Evolutionary conservation across 2,113 vertebrate species (phyloP).

Genomic region (Hippocampus guttulatus): DNA sequence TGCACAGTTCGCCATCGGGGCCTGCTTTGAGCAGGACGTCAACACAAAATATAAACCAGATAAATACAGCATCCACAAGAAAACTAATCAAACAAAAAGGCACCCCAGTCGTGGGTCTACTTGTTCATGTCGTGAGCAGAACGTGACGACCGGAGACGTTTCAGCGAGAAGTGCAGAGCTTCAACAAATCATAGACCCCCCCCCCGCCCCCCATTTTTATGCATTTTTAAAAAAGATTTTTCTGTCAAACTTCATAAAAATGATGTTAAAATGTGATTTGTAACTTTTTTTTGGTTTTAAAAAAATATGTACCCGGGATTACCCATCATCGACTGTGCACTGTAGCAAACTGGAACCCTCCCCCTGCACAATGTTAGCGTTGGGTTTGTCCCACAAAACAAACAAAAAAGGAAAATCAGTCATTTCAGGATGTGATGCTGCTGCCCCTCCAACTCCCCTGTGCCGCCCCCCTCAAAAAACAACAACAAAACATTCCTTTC

Average conservation of each 20-base stretch:
- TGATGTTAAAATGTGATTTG: conserved; percentile 72
- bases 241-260: conserved; percentile 75
- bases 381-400: conserved; percentile 54
- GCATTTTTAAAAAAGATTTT: conserved; percentile 21
- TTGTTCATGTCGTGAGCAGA: conserved; percentile 54
- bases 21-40: conserved; percentile 63
- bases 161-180: conserved; percentile 74
- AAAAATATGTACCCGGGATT: conserved; percentile 78
- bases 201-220: background rate
- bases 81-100: conserved; percentile 46
- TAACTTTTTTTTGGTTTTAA: conserved; percentile 74
- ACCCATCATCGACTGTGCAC: conserved; percentile 72
- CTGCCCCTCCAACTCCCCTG: conserved; percentile 44
- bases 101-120: conserved; percentile 56
- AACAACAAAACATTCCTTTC: conserved; percentile 53
- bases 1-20: conserved; percentile 59
- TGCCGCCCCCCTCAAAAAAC: conserved; percentile 33
- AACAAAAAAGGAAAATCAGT: conserved; percentile 41
- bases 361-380: conserved; percentile 53
- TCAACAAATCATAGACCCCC: conserved; percentile 64
- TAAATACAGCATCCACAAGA: conserved; percentile 67
- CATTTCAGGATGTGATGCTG: conserved; percentile 55
- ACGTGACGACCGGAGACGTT: conserved; percentile 60
- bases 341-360: conserved; percentile 67
- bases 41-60: conserved; percentile 58